These are phyloP conservation scores for Drosophila trapezifrons DNA, from an alignment of 1,140 invertebrate species.

Conservation along the genomic window DNA sequence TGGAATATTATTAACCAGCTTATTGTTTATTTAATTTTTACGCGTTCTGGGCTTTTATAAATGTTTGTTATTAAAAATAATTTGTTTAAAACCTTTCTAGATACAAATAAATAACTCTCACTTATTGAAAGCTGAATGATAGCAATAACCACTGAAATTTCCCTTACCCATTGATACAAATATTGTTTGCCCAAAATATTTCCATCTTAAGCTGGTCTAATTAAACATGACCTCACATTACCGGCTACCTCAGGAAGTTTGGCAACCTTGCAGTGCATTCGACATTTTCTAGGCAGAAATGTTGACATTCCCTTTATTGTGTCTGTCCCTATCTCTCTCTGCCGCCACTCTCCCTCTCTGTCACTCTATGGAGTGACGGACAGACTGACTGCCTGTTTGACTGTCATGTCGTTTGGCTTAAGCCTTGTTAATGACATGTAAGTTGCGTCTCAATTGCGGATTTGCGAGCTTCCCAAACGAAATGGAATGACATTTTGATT, in stretches of 20 bases:
- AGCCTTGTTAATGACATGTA: constrained; percentile 78
- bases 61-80: no score
- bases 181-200: constrained; percentile 15
- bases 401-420: constrained; percentile 52
- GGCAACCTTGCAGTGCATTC: constrained; percentile 32
- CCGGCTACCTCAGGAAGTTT: constrained; percentile 19
- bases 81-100: no score
- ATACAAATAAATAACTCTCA: background rate
- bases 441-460: constrained; percentile 80
- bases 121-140: no score
- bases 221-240: constrained; percentile 8
- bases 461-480: constrained; percentile 62
- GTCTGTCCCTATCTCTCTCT: constrained; percentile 9
- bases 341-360: constrained; percentile 6
- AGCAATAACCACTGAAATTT: no score
- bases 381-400: constrained; percentile 11
- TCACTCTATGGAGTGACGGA: constrained; percentile 5
- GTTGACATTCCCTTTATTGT: constrained; percentile 62
- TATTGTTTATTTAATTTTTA: background rate
- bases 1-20: background rate
- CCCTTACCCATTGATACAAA: background rate
- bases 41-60: background rate
- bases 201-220: background rate
- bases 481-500: constrained; percentile 74
- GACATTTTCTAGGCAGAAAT: constrained; percentile 48